A percentile compares a stretch with the other conserved stretches of the same genome.
Conservation (phyloP, 2,113 vertebrate species). For the Cryptotis parvus region DNA sequence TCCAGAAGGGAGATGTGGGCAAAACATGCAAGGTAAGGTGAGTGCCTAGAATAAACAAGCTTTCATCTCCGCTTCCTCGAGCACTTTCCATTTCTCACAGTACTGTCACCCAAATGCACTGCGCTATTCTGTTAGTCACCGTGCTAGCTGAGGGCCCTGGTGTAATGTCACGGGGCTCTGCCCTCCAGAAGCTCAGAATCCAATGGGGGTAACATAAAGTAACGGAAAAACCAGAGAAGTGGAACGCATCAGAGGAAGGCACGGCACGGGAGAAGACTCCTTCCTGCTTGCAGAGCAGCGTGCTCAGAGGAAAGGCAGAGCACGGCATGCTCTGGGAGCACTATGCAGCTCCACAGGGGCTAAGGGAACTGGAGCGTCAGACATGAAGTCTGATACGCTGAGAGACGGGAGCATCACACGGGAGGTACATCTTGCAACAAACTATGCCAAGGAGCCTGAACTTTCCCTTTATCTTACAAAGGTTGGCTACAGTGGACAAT, state of each 20-base stretch:
- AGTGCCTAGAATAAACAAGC: not conserved
- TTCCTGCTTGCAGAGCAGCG: not conserved
- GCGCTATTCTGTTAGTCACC: not conserved
- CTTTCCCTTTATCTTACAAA: not conserved
- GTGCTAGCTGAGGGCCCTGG: not conserved
- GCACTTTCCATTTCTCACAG: not conserved
- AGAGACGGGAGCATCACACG: not conserved
- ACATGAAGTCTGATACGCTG: not conserved
- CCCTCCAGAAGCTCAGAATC: not conserved
- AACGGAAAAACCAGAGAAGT: not conserved
- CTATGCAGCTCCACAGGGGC: not conserved
- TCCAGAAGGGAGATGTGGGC: not conserved
- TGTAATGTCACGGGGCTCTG: not conserved
- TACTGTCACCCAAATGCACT: not conserved
- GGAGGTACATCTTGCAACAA: not conserved
- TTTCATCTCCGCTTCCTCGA: not conserved
- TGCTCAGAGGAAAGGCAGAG: not conserved
- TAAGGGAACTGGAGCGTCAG: too few species aligned
- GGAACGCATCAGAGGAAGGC: not conserved
- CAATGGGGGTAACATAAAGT: not conserved
- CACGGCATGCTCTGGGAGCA: not conserved
- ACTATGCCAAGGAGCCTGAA: not conserved
- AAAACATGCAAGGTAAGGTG: not conserved
- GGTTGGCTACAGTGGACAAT: not conserved
- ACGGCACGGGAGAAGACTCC: not conserved